Evolutionary conservation across 1,140 invertebrate genomes (phyloP), one percentile per base, ranked within the genome.

Genomic region (Heliconius eleuchia): DNA sequence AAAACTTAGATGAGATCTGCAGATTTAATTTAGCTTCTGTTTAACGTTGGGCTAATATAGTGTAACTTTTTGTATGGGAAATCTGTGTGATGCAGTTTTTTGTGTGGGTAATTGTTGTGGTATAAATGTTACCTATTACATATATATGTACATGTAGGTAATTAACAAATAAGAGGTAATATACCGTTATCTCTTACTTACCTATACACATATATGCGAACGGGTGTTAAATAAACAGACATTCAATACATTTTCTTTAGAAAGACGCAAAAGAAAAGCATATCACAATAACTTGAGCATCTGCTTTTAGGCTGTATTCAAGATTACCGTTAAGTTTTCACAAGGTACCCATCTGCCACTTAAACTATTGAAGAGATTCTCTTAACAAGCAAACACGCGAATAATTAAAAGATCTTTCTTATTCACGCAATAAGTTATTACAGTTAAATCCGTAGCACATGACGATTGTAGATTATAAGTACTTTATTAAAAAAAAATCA

Each of bases 401-500:
- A 83, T 79, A 78, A 79, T 77, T 85, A 85, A 85, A 83, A 80
- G 50, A 60, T 66, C 80, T 73, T 81, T 23, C 37, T 46, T 27
- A 72, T 81, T 80, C 57, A 74, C 46, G 71, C 79, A 83, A 83
- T 78, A 78, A 6, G 60, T 66, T 37, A 72, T 4, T 78, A 81
- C 71, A 34, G 80, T 76, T 80, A 76, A 79, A 81, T 83, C 60
- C 77, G 34, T 70, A 50, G 71, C 57, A 57, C 71, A 78, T 30
- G 46, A 42, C 39, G n/a, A 34, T 52, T 80, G 76, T 77, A 57
- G 30, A 76, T 57, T 72, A 73, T 79, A 87, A 74, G 82, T 80
- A 85, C 85, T 87, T 87, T 84, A 88, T 86, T 88, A 88, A 82
- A 88, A 84, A 30, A 86, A 84, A 86, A 79, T 81, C 78, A 81